These are phyloP conservation scores for Saguinus midas DNA, from an alignment of 2,113 vertebrate genomes.

Conservation along the genomic window DNA sequence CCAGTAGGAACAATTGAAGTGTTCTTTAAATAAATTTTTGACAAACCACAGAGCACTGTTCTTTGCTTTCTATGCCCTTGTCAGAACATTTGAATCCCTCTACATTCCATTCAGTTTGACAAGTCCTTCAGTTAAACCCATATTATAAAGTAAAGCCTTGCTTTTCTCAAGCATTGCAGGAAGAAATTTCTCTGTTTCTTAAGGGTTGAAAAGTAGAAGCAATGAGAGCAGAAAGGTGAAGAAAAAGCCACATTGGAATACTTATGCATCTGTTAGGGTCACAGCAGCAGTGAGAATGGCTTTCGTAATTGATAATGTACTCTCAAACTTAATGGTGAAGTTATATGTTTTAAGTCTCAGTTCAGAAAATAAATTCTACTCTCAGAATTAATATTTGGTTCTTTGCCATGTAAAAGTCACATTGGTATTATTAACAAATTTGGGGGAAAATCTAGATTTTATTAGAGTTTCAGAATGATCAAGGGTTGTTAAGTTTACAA, in stretches of 20 bases:
- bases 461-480: background rate
- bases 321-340: background rate
- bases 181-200: background rate
- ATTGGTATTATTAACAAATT: background rate
- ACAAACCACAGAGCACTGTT: background rate
- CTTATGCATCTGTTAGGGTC: background rate
- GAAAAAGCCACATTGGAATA: background rate
- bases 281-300: background rate
- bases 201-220: background rate
- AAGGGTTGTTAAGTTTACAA: background rate
- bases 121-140: background rate
- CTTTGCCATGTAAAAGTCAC: background rate
- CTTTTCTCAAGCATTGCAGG: background rate
- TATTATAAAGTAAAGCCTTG: background rate
- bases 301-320: background rate
- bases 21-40: background rate
- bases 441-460: background rate
- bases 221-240: background rate
- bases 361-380: background rate
- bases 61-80: background rate
- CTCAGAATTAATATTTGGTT: constrained; percentile 8
- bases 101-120: background rate
- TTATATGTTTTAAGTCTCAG: background rate
- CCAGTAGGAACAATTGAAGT: background rate
- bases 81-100: background rate